Evolutionary conservation across 1,140 invertebrate species (phyloP), one percentile per base, ranked within the genome.

Genomic region (Batillaria attramentaria): DNA sequence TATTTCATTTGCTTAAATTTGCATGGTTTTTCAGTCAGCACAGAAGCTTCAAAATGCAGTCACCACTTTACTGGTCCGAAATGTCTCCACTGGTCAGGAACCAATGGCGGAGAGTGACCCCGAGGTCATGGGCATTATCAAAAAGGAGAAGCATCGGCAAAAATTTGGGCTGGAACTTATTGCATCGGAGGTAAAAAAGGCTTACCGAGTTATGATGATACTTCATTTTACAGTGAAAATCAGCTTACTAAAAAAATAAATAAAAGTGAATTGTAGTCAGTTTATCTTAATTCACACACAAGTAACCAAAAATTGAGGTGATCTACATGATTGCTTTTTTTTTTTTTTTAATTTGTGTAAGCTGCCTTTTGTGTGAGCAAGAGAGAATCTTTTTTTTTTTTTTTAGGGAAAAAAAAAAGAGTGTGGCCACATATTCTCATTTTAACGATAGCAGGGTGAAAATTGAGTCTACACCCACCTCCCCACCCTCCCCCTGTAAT

Each of bases 111-210:
- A 86, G 37, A 83, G 85, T 81, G 98, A 99, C 92, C 95, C 96
- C 0, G 96, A 98, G 90, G 91, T 99, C 28, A 96, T 93, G 90
- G 92, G 93, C 0, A 91, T 99, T n/a, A 95, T 99, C 8, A 92
- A 94, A 84, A 94, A 95, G 84, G 98, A 99, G 88, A 98, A 97
- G 87, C 89, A 94, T 66, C 93, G 98, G 0, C 98, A 99, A 92
- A 87, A 92, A 33, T 92, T 92, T 86, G 96, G 98, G 0, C 91
- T 99, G 43, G 98, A 99, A 91, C 94, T 91, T 5, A 91, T 91
- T 73, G 90, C 89, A 10, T 90, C 90, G 42, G 89, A 90, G 86
- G 89, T 89, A 77, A 60, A 35, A 35, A 43, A 57, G 37, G 20
- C 42, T n/a, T 5, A 81, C n/a, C n/a, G n/a, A n/a, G n/a, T n/a